Evolutionary conservation across 2,113 vertebrate species (phyloP).

Genomic region (Chaenogobius annularis): DNA sequence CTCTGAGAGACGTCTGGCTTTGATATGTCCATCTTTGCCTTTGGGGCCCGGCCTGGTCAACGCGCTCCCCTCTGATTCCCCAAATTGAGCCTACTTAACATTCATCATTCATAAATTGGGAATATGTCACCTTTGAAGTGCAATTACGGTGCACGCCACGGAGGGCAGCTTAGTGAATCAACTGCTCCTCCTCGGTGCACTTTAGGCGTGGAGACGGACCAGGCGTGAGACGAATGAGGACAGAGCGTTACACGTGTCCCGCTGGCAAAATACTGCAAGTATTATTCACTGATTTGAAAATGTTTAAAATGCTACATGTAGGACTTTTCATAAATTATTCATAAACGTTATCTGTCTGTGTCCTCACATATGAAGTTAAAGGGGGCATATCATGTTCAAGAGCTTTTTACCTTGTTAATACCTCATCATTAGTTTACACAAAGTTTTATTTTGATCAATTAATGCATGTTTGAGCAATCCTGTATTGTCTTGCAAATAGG

Average conservation of each 20-base stretch:
- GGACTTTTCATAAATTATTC: not conserved
- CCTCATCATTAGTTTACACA: too few relatives aligned
- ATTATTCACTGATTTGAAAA: not conserved
- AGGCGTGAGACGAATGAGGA: conserved; percentile 22
- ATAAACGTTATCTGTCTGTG: too few relatives aligned
- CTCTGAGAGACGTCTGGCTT: conserved; percentile 64
- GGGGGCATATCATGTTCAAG: too few relatives aligned
- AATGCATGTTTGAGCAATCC: too few relatives aligned
- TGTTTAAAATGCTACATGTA: not conserved
- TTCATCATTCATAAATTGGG: conserved; percentile 67
- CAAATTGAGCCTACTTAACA: conserved; percentile 61
- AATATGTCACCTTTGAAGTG: conserved; percentile 67
- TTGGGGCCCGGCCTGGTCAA: conserved; percentile 59
- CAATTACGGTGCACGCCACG: conserved; percentile 50
- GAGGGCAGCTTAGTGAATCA: conserved; percentile 45
- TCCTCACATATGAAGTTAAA: too few relatives aligned
- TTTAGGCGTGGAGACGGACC: conserved; percentile 22
- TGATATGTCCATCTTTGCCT: conserved; percentile 68
- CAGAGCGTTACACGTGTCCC: not conserved
- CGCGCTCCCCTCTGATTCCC: conserved; percentile 51
- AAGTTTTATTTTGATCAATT: too few relatives aligned
- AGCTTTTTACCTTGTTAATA: too few relatives aligned
- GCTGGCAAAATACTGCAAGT: not conserved
- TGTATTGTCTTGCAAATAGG: too few relatives aligned
- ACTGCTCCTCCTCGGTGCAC: conserved; percentile 41